Conservation (phyloP, 2,113 vertebrate genomes). For the Platichthys stellatus region DNA sequence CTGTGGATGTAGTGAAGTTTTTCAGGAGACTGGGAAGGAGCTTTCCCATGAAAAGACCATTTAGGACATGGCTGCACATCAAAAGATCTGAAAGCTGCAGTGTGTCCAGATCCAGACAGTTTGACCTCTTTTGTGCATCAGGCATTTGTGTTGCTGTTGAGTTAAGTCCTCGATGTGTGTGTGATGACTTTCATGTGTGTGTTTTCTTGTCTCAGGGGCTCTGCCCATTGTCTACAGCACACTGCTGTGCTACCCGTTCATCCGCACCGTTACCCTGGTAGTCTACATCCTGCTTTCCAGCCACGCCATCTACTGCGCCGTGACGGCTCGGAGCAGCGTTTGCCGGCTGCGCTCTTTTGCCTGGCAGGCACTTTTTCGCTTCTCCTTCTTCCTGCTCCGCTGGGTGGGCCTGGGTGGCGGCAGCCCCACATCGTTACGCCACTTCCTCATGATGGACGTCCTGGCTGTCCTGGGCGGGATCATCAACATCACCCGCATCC, state of each 20-base stretch:
- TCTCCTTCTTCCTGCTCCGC: slow-evolving; percentile 90
- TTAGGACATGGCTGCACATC: not conserved
- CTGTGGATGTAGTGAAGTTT: not conserved
- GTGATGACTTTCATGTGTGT: not conserved
- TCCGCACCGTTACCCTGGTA: slow-evolving; percentile 86
- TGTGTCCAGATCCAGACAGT: not conserved
- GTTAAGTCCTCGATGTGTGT: not conserved
- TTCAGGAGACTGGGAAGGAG: no score
- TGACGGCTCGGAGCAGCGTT: slow-evolving; percentile 89
- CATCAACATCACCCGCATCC: slow-evolving; percentile 91
- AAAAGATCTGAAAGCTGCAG: not conserved
- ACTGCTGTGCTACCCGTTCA: slow-evolving; percentile 88
- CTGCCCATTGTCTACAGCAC: slow-evolving; percentile 94
- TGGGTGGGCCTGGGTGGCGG: slow-evolving; percentile 88
- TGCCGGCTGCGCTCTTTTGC: slow-evolving; percentile 89
- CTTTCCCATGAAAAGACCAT: not conserved
- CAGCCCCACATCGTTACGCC: slow-evolving; percentile 88
- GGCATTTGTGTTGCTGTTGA: not conserved
- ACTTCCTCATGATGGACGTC: slow-evolving; percentile 91
- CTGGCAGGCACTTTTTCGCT: slow-evolving; percentile 91
- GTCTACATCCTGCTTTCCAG: slow-evolving; percentile 88
- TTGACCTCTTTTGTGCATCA: not conserved
- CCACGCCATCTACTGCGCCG: slow-evolving; percentile 89
- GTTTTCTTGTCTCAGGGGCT: slow-evolving; percentile 79
- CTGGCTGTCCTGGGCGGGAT: slow-evolving; percentile 90